Conservation (phyloP, 2,113 vertebrate genomes). For the Polypterus bichir region DNA sequence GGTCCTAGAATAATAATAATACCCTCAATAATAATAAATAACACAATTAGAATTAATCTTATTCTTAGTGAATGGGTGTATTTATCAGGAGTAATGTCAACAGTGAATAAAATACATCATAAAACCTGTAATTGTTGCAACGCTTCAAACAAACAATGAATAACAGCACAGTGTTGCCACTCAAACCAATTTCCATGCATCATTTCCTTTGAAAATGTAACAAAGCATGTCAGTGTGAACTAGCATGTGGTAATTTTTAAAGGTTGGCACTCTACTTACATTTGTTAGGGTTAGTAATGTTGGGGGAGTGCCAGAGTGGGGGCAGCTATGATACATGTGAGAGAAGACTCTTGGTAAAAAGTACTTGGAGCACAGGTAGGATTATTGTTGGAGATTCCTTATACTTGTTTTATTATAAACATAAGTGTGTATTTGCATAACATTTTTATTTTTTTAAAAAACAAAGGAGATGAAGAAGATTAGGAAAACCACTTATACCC, state of each 20-base stretch:
- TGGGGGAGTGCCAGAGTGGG: background rate
- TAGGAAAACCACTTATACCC: too few species aligned
- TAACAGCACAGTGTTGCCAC: background rate
- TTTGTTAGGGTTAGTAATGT: background rate
- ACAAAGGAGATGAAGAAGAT: too few species aligned
- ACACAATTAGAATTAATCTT: background rate
- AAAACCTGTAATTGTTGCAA: background rate
- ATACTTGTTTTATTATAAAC: too few species aligned
- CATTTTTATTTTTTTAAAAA: too few species aligned
- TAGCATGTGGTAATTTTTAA: background rate
- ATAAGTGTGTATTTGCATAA: too few species aligned
- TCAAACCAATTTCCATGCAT: background rate
- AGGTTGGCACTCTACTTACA: background rate
- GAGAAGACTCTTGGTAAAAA: too few species aligned
- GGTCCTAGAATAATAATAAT: conserved; percentile 1
- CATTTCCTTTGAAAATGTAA: conserved; percentile 1
- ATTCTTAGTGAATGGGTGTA: background rate
- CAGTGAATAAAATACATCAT: background rate
- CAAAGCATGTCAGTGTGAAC: background rate
- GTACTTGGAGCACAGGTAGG: too few species aligned
- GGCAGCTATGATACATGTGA: too few species aligned
- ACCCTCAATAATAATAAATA: background rate
- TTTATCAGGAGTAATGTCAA: background rate
- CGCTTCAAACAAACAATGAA: background rate
- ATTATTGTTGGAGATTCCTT: too few species aligned